A percentile compares a stretch with the other conserved stretches of the same genome.
These are phyloP conservation scores for Bombylius discolor DNA, from an alignment of 2,888 invertebrate species.

Conservation along the genomic window DNA sequence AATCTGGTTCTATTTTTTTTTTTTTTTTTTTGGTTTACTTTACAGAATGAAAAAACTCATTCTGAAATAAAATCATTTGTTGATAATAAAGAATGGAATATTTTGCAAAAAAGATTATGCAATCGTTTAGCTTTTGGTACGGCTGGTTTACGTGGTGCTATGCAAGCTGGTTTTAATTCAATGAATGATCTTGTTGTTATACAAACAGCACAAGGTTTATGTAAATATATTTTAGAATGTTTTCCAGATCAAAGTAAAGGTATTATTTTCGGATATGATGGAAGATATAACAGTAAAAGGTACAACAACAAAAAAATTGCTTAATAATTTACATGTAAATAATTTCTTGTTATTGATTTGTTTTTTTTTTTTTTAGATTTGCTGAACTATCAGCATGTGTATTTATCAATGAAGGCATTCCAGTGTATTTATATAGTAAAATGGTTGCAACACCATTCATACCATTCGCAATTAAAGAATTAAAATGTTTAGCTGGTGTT, in stretches of 20 bases:
- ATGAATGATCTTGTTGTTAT: slow-evolving; percentile 97
- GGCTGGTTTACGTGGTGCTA: slow-evolving; percentile 80
- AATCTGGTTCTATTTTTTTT: not conserved
- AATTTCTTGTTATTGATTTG: not conserved
- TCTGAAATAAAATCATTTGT: slow-evolving; percentile 50
- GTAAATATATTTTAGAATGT: slow-evolving; percentile 54
- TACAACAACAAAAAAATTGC: slow-evolving; percentile 30
- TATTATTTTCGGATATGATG: slow-evolving; percentile 84
- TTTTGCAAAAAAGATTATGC: slow-evolving; percentile 50
- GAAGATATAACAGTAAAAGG: slow-evolving; percentile 80
- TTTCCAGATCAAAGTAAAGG: slow-evolving; percentile 47
- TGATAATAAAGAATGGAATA: slow-evolving; percentile 41
- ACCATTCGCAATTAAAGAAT: slow-evolving; percentile 66
- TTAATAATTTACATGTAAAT: no score
- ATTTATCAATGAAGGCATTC: slow-evolving; percentile 59
- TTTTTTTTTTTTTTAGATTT: slow-evolving; percentile 47
- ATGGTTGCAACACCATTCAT: slow-evolving; percentile 89
- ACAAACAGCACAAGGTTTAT: slow-evolving; percentile 86
- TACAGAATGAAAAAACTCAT: slow-evolving; percentile 49
- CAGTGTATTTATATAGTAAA: slow-evolving; percentile 66
- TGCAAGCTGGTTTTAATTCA: slow-evolving; percentile 84
- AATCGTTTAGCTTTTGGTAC: slow-evolving; percentile 77
- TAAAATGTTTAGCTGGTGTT: slow-evolving; percentile 68
- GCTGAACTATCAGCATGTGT: slow-evolving; percentile 78
- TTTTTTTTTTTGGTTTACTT: not conserved